Evolutionary conservation across 2,797 vertebrate genomes (phyloP).

Genomic region (Hipposideros larvatus): DNA sequence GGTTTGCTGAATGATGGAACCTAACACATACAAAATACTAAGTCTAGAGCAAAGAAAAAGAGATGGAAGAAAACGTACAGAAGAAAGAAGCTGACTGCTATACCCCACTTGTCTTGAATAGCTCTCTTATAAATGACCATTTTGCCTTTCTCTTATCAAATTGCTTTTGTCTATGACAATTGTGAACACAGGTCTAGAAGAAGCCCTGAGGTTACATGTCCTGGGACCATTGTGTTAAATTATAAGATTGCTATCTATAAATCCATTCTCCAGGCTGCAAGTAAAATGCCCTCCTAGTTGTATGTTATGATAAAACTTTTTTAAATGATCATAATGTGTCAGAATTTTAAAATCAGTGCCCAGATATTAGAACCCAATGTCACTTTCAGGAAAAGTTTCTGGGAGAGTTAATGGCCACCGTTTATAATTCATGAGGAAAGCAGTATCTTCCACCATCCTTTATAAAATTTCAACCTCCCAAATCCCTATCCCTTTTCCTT

Average conservation of each 20-base stretch:
- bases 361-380: background rate
- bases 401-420: background rate
- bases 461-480: background rate
- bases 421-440: slow-evolving; percentile 10
- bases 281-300: background rate
- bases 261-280: background rate
- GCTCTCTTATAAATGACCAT: background rate
- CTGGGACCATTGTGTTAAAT: background rate
- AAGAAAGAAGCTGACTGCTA: background rate
- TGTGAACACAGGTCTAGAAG: background rate
- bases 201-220: background rate
- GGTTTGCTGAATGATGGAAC: slow-evolving; percentile 70
- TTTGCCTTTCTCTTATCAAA: background rate
- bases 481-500: too few species aligned
- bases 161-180: background rate
- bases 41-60: slow-evolving; percentile 34
- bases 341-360: background rate
- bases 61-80: background rate
- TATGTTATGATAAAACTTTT: background rate
- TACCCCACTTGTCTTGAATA: background rate
- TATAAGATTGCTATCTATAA: background rate
- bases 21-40: background rate
- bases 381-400: slow-evolving; percentile 17
- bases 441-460: background rate
- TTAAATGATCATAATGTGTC: background rate